Evolutionary conservation across 2,888 invertebrate species (phyloP).

Genomic region (Troides aeacus): DNA sequence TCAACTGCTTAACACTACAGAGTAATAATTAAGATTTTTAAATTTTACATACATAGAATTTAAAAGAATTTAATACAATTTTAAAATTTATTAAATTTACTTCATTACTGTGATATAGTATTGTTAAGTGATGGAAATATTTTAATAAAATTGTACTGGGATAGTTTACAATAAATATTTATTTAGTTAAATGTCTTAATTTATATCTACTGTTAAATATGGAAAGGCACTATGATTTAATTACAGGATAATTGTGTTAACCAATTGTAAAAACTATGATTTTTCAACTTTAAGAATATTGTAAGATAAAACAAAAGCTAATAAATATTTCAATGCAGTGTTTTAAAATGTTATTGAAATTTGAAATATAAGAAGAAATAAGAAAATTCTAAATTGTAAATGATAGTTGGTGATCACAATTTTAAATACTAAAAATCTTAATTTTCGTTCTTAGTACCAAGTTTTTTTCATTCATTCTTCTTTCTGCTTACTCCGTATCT

Average conservation of each 20-base stretch:
- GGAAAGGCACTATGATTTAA: constrained; percentile 76
- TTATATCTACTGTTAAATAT: constrained; percentile 55
- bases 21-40: constrained; percentile 43
- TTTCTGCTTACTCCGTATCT: constrained; percentile 33
- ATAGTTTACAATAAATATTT: not conserved
- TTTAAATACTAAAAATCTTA: constrained; percentile 38
- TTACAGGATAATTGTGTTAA: constrained; percentile 44
- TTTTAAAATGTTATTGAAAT: constrained; percentile 1
- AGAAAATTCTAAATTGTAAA: not conserved
- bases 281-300: constrained; percentile 32
- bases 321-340: not conserved
- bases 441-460: constrained; percentile 44
- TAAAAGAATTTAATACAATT: constrained; percentile 55
- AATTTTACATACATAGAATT: constrained; percentile 27
- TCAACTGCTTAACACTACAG: constrained; percentile 48
- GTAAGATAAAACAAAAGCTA: constrained; percentile 1
- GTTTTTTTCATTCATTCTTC: constrained; percentile 33
- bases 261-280: constrained; percentile 32
- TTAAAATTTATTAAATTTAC: constrained; percentile 26
- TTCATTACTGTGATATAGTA: constrained; percentile 3
- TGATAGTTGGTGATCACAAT: constrained; percentile 7
- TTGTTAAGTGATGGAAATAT: constrained; percentile 25
- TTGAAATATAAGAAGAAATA: not conserved
- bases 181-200: constrained; percentile 30
- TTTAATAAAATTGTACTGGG: constrained; percentile 1